phyloP scores from a whole-genome alignment of 2,113 vertebrate species.

The Telmatochromis sp. region DNA sequence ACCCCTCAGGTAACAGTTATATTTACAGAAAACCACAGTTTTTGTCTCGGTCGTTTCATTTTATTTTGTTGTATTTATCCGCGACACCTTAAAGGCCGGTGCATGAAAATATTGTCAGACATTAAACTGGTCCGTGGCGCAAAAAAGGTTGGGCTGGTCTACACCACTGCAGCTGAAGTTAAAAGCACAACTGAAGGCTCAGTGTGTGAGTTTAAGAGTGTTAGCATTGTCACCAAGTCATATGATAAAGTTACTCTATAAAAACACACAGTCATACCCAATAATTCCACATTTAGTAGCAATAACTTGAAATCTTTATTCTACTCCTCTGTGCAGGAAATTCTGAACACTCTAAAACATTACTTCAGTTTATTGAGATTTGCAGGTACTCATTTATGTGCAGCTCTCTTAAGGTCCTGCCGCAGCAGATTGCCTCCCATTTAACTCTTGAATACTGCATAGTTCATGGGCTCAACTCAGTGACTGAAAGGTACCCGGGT shows the following conservation, averaged over 20 bases:
- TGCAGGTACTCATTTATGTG: neutral
- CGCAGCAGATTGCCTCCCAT: neutral
- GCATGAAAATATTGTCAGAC: neutral
- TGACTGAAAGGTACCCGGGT: neutral
- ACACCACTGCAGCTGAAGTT: neutral
- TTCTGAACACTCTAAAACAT: neutral
- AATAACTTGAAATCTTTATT: neutral
- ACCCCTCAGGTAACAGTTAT: neutral
- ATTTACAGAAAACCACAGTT: neutral
- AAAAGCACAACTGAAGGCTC: neutral
- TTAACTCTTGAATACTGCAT: neutral
- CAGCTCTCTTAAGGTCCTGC: neutral
- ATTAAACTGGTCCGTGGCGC: rapidly evolving
- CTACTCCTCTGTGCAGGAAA: neutral
- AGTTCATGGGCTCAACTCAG: neutral
- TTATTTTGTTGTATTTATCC: neutral
- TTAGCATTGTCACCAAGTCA: neutral
- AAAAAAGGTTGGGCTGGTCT: neutral
- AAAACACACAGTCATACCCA: neutral
- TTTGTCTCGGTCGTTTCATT: neutral
- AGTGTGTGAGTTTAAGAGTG: neutral
- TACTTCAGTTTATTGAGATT: neutral
- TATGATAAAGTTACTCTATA: neutral
- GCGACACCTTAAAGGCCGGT: neutral
- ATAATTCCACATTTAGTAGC: neutral